phyloP scores from a whole-genome alignment of 2,888 invertebrate species.

The Hypercompe scribonia region DNA sequence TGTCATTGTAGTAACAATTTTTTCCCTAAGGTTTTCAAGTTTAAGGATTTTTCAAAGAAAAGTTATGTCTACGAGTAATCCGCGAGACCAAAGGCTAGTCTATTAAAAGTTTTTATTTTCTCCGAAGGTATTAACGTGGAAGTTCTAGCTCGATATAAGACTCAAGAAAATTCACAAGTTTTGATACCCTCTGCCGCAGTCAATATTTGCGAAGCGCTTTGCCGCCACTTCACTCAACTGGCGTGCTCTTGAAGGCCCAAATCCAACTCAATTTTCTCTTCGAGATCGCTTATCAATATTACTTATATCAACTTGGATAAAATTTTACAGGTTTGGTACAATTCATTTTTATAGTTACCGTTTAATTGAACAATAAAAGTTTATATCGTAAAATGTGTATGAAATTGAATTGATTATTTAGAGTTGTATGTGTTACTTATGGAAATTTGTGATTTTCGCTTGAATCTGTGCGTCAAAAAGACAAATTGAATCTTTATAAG shows the following conservation, averaged over 20 bases:
- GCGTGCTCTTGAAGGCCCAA: conserved; percentile 53
- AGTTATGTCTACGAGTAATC: conserved; percentile 43
- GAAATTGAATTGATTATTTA: conserved; percentile 33
- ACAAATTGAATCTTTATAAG: too few species aligned
- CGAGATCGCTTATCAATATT: conserved; percentile 67
- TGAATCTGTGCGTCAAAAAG: too few species aligned
- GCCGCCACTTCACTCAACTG: conserved; percentile 62
- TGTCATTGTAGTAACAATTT: conserved; percentile 11
- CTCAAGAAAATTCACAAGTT: conserved; percentile 60
- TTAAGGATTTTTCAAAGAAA: conserved; percentile 35
- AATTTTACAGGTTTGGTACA: conserved; percentile 45
- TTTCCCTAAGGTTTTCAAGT: conserved; percentile 26
- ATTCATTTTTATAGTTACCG: conserved; percentile 42
- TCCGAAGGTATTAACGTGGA: conserved; percentile 49
- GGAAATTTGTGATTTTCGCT: not conserved
- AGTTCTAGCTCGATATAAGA: conserved; percentile 53
- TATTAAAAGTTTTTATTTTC: conserved; percentile 55
- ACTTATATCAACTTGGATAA: conserved; percentile 61
- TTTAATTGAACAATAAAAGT: conserved; percentile 30
- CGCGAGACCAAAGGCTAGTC: conserved; percentile 42
- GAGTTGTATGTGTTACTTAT: conserved; percentile 23
- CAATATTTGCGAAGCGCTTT: conserved; percentile 71
- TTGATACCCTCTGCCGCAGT: conserved; percentile 60
- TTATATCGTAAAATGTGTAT: conserved; percentile 19
- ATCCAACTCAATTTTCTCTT: conserved; percentile 69